phyloP scores from a whole-genome alignment of 2,113 vertebrate species.

The Sylvietta virens region DNA sequence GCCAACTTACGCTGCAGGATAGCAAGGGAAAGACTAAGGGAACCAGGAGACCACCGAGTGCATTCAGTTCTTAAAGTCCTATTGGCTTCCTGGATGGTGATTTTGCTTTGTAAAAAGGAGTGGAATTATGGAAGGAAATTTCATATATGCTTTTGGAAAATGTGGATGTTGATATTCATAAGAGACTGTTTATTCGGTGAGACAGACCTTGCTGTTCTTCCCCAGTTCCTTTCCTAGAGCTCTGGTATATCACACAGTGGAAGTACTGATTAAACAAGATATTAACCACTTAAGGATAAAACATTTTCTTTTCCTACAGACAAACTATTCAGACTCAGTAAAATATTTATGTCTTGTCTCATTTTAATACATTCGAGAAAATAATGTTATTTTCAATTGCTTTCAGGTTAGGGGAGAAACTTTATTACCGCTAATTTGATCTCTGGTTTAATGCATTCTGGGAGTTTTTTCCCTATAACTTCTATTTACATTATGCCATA shows the following conservation, averaged over 20 bases:
- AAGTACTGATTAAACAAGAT: background rate
- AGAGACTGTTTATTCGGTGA: background rate
- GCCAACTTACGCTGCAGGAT: background rate
- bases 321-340: background rate
- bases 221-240: background rate
- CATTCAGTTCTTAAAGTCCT: background rate
- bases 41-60: background rate
- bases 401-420: background rate
- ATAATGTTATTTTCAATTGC: background rate
- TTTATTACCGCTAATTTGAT: background rate
- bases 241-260: background rate
- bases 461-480: background rate
- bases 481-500: background rate
- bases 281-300: background rate
- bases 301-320: background rate
- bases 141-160: background rate
- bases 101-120: background rate
- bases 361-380: background rate
- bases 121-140: background rate
- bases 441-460: background rate
- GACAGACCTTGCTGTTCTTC: background rate
- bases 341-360: background rate
- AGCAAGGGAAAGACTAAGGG: background rate
- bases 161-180: background rate
- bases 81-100: background rate